Conservation (phyloP, 2,797 vertebrate species). For the Alouatta caraya region DNA sequence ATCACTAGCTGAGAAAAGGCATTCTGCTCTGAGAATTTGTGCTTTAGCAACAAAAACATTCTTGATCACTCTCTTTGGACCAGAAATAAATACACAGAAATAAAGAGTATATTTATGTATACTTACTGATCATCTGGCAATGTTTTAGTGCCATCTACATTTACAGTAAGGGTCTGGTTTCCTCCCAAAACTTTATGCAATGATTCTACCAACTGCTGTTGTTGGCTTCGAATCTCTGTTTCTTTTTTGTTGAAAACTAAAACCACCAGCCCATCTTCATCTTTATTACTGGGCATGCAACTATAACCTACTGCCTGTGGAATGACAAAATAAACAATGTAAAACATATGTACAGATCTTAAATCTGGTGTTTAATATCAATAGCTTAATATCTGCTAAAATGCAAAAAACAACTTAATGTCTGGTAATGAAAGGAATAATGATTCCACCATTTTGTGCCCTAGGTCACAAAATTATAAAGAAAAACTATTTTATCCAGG, state of each 20-base stretch:
- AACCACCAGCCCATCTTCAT: slow-evolving; percentile 95
- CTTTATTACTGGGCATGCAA: slow-evolving; percentile 94
- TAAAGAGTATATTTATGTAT: not conserved
- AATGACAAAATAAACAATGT: slow-evolving; percentile 50
- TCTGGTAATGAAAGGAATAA: not conserved
- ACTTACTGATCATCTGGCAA: slow-evolving; percentile 96
- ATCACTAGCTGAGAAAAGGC: not conserved
- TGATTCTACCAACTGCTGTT: slow-evolving; percentile 96
- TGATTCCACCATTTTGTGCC: not conserved
- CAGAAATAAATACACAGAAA: not conserved
- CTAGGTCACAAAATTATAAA: slow-evolving; percentile 5
- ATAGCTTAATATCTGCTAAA: not conserved
- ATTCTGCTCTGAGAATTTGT: not conserved
- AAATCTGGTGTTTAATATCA: not conserved
- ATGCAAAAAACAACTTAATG: not conserved
- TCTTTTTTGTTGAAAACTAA: slow-evolving; percentile 95
- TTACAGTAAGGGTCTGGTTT: slow-evolving; percentile 93
- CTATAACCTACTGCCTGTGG: slow-evolving; percentile 95
- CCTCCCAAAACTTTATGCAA: slow-evolving; percentile 94
- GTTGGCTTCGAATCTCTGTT: slow-evolving; percentile 91
- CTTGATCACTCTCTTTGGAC: not conserved
- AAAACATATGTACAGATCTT: slow-evolving; percentile 7
- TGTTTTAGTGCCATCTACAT: slow-evolving; percentile 94
- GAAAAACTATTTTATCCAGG: slow-evolving; percentile 20
- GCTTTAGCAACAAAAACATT: slow-evolving; percentile 8